Evolutionary conservation across 1,140 invertebrate genomes (phyloP).

Genomic region (Phocides pigmalion): DNA sequence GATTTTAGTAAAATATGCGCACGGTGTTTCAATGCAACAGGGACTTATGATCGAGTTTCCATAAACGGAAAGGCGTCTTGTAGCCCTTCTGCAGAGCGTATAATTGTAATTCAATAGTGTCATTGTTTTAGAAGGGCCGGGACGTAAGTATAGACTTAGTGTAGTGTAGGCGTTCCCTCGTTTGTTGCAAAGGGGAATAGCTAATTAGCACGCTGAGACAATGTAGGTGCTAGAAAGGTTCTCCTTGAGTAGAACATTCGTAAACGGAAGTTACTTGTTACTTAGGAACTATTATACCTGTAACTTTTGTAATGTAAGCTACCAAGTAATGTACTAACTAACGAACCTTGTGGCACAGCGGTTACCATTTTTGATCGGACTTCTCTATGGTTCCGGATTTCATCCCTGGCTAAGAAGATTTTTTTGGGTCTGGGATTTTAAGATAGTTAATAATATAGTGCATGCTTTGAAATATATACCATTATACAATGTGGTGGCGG

Average conservation of each 20-base stretch:
- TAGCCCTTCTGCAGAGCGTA: conserved; percentile 24
- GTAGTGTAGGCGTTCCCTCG: conserved; percentile 9
- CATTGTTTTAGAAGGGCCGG: conserved; percentile 29
- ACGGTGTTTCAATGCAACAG: background rate
- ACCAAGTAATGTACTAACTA: too few species aligned
- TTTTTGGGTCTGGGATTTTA: too few species aligned
- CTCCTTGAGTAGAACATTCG: conserved; percentile 1
- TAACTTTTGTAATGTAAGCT: too few species aligned
- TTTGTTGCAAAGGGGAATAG: conserved; percentile 18
- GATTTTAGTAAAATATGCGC: background rate
- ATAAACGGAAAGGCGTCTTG: conserved; percentile 43
- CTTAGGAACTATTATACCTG: background rate
- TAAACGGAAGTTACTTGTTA: conserved; percentile 1
- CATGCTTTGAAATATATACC: too few species aligned
- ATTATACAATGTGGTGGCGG: too few species aligned
- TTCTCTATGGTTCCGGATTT: too few species aligned
- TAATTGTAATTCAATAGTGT: conserved; percentile 42
- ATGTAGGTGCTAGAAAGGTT: conserved; percentile 11
- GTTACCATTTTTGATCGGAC: too few species aligned
- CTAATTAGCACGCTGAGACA: conserved; percentile 15
- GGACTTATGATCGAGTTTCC: conserved; percentile 44
- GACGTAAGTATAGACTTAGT: conserved; percentile 18
- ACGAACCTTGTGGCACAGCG: too few species aligned
- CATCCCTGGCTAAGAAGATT: too few species aligned
- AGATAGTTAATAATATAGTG: too few species aligned